Evolutionary conservation across 2,888 invertebrate species (phyloP).

Genomic region (Encarsia formosa): DNA sequence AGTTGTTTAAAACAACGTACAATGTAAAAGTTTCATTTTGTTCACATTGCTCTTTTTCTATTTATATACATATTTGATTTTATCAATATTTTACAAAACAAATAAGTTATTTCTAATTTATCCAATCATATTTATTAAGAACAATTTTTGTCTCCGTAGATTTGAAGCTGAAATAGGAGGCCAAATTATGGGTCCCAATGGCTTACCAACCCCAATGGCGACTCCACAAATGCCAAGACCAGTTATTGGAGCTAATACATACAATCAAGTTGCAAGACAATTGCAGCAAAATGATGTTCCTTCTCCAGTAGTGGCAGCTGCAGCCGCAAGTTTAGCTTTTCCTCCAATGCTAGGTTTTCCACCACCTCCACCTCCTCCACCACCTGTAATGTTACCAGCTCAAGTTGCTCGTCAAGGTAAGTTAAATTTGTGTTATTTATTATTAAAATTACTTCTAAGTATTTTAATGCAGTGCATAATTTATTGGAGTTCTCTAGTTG

Average conservation of each 20-base stretch:
- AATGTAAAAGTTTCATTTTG: too few species aligned
- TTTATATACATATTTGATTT: too few species aligned
- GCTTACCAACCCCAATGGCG: too few species aligned
- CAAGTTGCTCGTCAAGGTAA: constrained; percentile 57
- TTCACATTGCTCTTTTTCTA: too few species aligned
- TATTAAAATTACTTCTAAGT: too few species aligned
- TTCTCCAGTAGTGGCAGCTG: constrained; percentile 44
- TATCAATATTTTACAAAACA: too few species aligned
- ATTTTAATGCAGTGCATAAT: neutral
- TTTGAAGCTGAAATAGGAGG: constrained; percentile 86
- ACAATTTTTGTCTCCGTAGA: too few species aligned
- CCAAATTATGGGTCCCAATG: constrained; percentile 54
- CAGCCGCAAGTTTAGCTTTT: constrained; percentile 50
- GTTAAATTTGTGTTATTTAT: constrained; percentile 14
- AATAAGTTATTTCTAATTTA: too few species aligned
- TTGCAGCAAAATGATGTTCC: constrained; percentile 59
- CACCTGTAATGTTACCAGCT: constrained; percentile 66
- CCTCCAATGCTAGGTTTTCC: constrained; percentile 59
- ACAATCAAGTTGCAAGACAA: constrained; percentile 64
- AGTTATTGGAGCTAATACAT: constrained; percentile 71
- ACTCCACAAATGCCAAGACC: constrained; percentile 57
- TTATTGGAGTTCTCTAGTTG: too few species aligned
- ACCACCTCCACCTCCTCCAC: constrained; percentile 67
- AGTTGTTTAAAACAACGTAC: too few species aligned
- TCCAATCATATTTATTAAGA: too few species aligned